Base-by-base conservation (phyloP, 2,113 vertebrate genomes). In the Catharus fuscescens region DNA sequence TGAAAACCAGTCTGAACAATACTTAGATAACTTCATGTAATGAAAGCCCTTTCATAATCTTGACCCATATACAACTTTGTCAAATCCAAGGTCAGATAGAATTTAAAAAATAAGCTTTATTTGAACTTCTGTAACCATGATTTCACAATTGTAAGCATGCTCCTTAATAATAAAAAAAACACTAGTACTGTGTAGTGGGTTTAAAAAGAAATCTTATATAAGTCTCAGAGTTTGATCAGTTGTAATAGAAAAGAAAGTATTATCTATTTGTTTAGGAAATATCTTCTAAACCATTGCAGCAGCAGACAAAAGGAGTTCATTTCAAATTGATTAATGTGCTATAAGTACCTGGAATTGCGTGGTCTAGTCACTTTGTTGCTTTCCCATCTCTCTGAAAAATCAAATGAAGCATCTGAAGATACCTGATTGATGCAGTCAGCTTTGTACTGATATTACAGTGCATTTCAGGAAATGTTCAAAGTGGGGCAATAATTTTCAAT, bases 11-110 rank as follows among this genome's bases (percentile, higher is more conserved):
- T 88, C 92, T 97, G 97, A 97, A 95, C 79, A 87, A 94, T 96
- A 93, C 95, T 97, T 97, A 98, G 97, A 98, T 98, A 98, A 97
- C 97, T 97, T 97, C 94, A 85, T 11, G 67, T 97, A 98, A 98
- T 98, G 95, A 96, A 98, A 98, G 61, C 92, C 57, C 87, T 95
- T 97, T 97, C 93, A 96, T 97, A 98, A 97, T 95, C 78, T 86
- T 97, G 92, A 96, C 92, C 96, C 48, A 10, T 93, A 90, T 92
- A 95, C 91, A 94, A 84, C 97, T 98, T 97, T 97, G 94, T 98
- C 97, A 97, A 96, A 97, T 97, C 95, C 97, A 98, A 98, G 97
- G 98, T 98, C 97, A 98, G 94, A 93, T 67, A 95, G 95, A 96
- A 97, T 97, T 96, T 94, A 70, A 96, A 96, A 97, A 97, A 93